These are phyloP conservation scores for Fringilla coelebs DNA, from an alignment of 2,797 vertebrate genomes.

Conservation along the genomic window DNA sequence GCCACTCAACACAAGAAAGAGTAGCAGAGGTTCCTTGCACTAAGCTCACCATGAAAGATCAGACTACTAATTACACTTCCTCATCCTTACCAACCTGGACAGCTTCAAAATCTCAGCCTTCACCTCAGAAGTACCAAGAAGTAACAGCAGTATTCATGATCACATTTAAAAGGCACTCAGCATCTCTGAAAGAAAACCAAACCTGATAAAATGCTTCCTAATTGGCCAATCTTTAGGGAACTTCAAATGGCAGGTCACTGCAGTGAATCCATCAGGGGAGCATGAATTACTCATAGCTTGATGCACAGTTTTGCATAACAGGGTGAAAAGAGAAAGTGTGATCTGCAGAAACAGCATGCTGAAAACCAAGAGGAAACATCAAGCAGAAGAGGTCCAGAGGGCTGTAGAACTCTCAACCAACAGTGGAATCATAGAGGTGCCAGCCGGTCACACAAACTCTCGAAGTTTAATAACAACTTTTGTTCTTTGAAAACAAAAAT, in stretches of 20 bases:
- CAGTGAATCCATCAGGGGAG: background rate
- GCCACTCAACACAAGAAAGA: background rate
- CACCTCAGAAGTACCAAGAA: background rate
- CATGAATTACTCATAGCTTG: background rate
- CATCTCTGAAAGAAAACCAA: constrained; percentile 7
- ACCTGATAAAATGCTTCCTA: background rate
- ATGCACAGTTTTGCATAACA: background rate
- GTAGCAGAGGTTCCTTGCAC: background rate
- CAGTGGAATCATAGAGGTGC: background rate
- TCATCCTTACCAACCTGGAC: background rate
- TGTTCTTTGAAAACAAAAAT: background rate
- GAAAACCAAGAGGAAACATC: background rate
- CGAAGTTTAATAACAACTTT: background rate
- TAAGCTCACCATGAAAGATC: background rate
- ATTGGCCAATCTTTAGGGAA: background rate
- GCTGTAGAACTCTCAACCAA: background rate
- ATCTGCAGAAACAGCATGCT: background rate
- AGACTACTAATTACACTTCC: background rate
- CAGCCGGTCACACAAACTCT: background rate
- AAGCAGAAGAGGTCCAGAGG: background rate
- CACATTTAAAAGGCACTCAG: background rate
- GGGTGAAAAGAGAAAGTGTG: background rate
- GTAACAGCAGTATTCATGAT: background rate
- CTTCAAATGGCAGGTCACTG: background rate
- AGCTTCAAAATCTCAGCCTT: background rate